phyloP scores from a whole-genome alignment of 2,797 vertebrate genomes.

The Sphenodon punctatus region DNA sequence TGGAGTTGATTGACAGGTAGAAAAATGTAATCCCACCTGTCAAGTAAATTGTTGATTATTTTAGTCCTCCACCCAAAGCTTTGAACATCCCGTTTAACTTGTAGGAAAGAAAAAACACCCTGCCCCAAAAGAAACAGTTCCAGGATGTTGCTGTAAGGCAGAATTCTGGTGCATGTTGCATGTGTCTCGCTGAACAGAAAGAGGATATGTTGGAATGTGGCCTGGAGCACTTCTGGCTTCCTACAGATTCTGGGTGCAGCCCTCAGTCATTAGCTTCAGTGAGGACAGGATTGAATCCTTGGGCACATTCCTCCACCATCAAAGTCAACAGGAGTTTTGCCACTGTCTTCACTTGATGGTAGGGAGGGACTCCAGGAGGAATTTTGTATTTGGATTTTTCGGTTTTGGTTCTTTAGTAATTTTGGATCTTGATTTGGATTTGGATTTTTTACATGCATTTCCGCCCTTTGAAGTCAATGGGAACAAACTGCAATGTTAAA shows the following conservation, averaged over 20 bases:
- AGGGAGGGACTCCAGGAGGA: no score
- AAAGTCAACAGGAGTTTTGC: no score
- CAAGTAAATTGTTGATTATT: constrained; percentile 27
- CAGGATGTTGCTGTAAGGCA: background rate
- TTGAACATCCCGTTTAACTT: constrained; percentile 12
- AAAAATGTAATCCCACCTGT: background rate
- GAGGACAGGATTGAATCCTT: no score
- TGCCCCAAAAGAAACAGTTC: background rate
- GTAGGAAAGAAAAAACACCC: background rate
- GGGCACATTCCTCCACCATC: no score
- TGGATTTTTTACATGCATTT: no score
- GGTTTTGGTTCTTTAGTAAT: no score
- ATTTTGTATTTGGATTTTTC: no score
- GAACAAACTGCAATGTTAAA: no score
- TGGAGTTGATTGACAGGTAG: constrained; percentile 7
- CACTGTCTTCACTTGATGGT: no score
- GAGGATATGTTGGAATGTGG: background rate
- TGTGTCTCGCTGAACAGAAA: background rate
- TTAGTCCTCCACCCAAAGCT: constrained; percentile 26
- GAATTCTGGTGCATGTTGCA: background rate
- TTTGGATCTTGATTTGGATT: no score
- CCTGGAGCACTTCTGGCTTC: background rate
- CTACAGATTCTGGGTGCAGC: accelerated
- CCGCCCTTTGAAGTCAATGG: no score
- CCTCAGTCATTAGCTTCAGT: no score